Conservation (phyloP, 2,888 invertebrate genomes). For the Stenchaetothrips biformis region DNA sequence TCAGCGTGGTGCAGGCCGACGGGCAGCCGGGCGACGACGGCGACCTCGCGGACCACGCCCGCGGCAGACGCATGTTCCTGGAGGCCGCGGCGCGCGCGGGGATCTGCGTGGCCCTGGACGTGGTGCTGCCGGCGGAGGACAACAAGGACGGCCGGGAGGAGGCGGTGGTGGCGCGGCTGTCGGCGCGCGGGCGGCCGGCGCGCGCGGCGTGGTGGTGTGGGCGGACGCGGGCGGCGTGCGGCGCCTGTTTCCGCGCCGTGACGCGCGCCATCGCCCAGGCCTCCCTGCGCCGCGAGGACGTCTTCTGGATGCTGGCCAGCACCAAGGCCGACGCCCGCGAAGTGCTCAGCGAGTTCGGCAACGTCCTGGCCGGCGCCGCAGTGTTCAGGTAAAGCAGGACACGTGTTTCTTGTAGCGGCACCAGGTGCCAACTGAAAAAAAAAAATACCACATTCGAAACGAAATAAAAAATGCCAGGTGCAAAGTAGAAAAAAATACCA, state of each 20-base stretch:
- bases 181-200: conserved; percentile 37
- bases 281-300: conserved; percentile 34
- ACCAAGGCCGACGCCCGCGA: conserved; percentile 32
- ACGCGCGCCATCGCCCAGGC: conserved; percentile 36
- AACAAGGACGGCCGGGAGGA: conserved; percentile 32
- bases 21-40: neutral
- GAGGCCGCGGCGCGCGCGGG: conserved; percentile 36
- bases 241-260: conserved; percentile 36
- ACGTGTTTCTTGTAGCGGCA: no score
- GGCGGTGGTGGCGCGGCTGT: conserved; percentile 36
- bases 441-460: no score
- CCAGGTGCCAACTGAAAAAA: no score
- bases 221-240: conserved; percentile 35
- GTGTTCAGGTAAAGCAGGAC: conserved; percentile 34
- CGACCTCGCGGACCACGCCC: conserved; percentile 30
- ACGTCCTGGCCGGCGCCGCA: conserved; percentile 35
- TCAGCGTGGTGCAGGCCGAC: conserved; percentile 44
- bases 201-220: conserved; percentile 39
- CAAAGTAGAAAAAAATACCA: no score
- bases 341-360: conserved; percentile 34
- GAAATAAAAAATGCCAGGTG: no score
- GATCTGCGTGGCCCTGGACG: conserved; percentile 38
- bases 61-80: conserved; percentile 37
- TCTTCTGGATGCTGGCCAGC: conserved; percentile 37
- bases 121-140: conserved; percentile 27